A percentile compares a stretch with the other conserved stretches of the same genome.
phyloP scores from a whole-genome alignment of 2,888 invertebrate species.

The Seira musarum region DNA sequence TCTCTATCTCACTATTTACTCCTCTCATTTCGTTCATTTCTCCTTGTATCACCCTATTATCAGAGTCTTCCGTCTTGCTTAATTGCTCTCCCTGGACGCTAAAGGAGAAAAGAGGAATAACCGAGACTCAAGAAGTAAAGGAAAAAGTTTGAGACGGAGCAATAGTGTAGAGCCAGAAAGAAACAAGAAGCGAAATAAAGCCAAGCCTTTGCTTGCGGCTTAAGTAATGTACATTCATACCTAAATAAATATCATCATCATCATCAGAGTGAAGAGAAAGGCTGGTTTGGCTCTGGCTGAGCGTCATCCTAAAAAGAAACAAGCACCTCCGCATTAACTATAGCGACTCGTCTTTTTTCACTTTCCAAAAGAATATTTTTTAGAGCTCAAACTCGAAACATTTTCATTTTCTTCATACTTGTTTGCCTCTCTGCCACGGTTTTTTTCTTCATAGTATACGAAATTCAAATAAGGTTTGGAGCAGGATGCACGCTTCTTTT shows the following conservation, averaged over 20 bases:
- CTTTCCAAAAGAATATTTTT: background rate
- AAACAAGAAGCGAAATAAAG: conserved; percentile 59
- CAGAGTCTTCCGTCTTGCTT: conserved; percentile 54
- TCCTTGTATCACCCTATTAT: conserved; percentile 65
- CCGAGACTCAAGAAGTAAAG: conserved; percentile 13
- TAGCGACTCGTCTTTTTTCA: conserved; percentile 7
- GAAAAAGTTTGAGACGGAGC: conserved; percentile 52
- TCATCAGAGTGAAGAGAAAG: background rate
- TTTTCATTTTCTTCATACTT: conserved; percentile 70
- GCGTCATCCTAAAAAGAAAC: background rate
- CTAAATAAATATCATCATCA: conserved; percentile 5
- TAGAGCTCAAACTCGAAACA: conserved; percentile 62
- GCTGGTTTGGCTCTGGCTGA: too few relatives aligned
- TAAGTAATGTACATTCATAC: conserved; percentile 31
- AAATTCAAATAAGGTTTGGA: conserved; percentile 31
- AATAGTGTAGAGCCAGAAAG: conserved; percentile 32
- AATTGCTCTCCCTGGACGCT: conserved; percentile 55
- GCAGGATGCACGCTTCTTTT: background rate
- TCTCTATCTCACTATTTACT: conserved; percentile 40
- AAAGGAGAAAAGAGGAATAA: conserved; percentile 30
- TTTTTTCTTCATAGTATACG: conserved; percentile 54
- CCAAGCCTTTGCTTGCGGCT: conserved; percentile 68
- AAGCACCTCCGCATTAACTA: background rate
- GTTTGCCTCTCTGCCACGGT: conserved; percentile 45
- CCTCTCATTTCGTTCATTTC: conserved; percentile 40